These are phyloP conservation scores for Syrphus vitripennis DNA, from an alignment of 2,888 invertebrate species.

Conservation along the genomic window DNA sequence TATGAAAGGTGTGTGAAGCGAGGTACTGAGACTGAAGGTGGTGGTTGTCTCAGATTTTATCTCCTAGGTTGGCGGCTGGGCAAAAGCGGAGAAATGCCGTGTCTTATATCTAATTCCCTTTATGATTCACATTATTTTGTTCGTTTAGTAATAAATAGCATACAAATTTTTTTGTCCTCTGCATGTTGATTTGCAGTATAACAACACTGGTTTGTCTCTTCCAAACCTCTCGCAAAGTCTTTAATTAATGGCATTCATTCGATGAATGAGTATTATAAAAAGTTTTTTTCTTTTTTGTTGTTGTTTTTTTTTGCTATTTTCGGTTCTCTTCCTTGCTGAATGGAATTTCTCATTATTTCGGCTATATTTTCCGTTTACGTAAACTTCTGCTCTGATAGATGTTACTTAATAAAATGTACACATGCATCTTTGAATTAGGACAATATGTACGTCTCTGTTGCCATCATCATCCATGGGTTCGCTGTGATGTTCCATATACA, in stretches of 20 bases:
- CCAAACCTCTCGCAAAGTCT: constrained; percentile 55
- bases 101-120: too few species aligned
- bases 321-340: constrained; percentile 54
- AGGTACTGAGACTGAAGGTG: too few species aligned
- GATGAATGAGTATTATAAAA: constrained; percentile 66
- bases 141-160: too few species aligned
- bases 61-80: too few species aligned
- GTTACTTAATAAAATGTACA: constrained; percentile 71
- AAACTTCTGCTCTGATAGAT: constrained; percentile 71
- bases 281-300: constrained; percentile 49
- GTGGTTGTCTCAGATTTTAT: too few species aligned
- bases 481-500: not conserved
- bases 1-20: too few species aligned
- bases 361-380: constrained; percentile 72
- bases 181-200: too few species aligned
- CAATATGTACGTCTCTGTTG: not conserved
- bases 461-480: not conserved
- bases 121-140: too few species aligned
- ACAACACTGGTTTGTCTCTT: constrained; percentile 5
- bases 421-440: constrained; percentile 70
- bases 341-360: constrained; percentile 73
- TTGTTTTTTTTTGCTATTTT: too few species aligned
- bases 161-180: too few species aligned
- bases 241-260: constrained; percentile 69
- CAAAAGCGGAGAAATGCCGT: too few species aligned